Evolutionary conservation across 64 coral and sea anemone genomes (phyloP), one percentile per base, ranked within the genome.

Genomic region (Montipora capricornis): DNA sequence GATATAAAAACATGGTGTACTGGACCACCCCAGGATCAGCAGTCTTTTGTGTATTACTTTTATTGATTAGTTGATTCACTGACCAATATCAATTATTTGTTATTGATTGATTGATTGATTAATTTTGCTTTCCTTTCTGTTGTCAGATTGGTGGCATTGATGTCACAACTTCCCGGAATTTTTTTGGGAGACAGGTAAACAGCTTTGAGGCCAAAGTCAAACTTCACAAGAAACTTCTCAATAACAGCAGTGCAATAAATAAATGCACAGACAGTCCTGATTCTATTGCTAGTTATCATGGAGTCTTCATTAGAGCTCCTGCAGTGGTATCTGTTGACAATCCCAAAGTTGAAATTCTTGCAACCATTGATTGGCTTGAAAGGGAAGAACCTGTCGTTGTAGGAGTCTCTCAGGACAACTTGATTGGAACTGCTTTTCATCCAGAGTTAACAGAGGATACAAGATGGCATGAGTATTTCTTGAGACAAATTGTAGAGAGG

Each of bases 361-460:
- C 92, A 69, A 99, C 97, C 73, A 87, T 98, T 3, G 24, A 86
- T 49, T n/a, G 69, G 52, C 92, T 78, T 3, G n/a, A 86, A 16
- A 79, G 44, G 29, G 92, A 89, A 5, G 61, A 94, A 84, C 92
- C 95, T 44, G 95, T 99, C 47, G 78, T 99, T 91, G 97, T 99
- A 4, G 97, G 89, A 46, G 97, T 99, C 19, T 79, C 82, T 45
- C 95, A 99, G 57, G 90, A 91, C 10, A 96, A 99, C 86, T 66
- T 96, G 6, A 96, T 99, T 69, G 95, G 82, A 52, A 96, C 95
- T 80, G 97, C 97, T 19, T 99, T 99, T 90, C 97, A 99, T 82
- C 97, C 97, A 75, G 97, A 99, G 78, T 78, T 99, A 55, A 99
- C 97, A 81, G 97, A 99, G 6, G 97, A 99, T 70, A 74, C 92